A percentile compares a stretch with the other conserved stretches of the same genome.
These are phyloP conservation scores for Fulica atra DNA, from an alignment of 2,113 vertebrate genomes.

Conservation along the genomic window DNA sequence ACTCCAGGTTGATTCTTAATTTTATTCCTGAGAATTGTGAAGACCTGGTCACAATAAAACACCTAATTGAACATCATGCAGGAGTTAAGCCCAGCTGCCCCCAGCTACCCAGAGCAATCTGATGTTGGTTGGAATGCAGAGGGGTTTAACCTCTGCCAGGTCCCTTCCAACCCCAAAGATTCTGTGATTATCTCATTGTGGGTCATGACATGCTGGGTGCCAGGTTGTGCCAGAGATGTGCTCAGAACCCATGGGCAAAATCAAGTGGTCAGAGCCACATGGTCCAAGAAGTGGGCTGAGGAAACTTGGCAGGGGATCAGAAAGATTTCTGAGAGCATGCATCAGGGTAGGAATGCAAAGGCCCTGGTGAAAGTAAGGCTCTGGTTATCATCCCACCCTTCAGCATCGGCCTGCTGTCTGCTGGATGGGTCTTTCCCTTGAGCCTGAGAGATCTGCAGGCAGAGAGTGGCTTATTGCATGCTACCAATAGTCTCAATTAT, in stretches of 20 bases:
- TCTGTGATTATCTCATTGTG: no score
- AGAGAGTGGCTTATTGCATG: background rate
- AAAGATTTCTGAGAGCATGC: background rate
- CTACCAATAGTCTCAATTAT: background rate
- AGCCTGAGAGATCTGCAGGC: background rate
- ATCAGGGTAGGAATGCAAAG: background rate
- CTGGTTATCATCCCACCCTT: background rate
- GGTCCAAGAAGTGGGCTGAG: background rate
- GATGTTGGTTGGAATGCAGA: no score
- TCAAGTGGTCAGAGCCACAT: background rate
- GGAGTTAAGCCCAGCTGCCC: no score
- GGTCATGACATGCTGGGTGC: background rate
- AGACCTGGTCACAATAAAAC: no score
- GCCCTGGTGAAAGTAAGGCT: background rate
- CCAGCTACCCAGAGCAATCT: no score
- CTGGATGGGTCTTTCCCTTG: background rate
- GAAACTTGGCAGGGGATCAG: background rate
- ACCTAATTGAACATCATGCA: no score
- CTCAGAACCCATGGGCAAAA: background rate
- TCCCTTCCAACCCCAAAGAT: no score
- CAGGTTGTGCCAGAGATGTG: background rate
- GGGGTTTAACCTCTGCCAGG: no score
- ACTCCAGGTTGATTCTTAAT: no score
- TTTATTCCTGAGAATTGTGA: no score
- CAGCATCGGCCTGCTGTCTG: background rate